phyloP scores from a whole-genome alignment of 2,888 invertebrate species.

The Orthosia gracilis region DNA sequence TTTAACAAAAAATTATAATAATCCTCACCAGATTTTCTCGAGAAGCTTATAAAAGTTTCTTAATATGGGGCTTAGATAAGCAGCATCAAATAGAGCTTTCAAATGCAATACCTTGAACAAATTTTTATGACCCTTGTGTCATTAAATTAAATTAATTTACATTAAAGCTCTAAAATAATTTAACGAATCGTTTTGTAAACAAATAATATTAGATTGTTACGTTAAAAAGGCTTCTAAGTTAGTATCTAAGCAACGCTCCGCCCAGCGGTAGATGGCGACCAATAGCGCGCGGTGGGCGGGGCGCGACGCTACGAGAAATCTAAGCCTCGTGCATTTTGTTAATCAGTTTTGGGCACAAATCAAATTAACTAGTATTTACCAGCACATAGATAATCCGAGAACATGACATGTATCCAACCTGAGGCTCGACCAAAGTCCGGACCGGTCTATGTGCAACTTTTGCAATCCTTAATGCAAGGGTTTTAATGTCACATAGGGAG shows the following conservation, averaged over 20 bases:
- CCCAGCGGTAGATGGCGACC: constrained; percentile 84
- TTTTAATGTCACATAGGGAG: constrained; percentile 83
- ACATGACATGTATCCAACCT: constrained; percentile 13
- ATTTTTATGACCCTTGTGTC: background rate
- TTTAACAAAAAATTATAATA: too few relatives aligned
- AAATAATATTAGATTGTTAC: constrained; percentile 70
- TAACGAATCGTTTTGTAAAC: constrained; percentile 44
- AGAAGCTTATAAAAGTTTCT: background rate
- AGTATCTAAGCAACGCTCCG: constrained; percentile 88
- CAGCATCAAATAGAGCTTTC: background rate
- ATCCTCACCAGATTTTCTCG: too few relatives aligned
- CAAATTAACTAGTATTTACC: constrained; percentile 34
- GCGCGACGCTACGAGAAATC: constrained; percentile 81
- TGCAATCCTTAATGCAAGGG: constrained; percentile 77
- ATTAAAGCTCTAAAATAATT: constrained; percentile 32
- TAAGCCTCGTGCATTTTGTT: constrained; percentile 74
- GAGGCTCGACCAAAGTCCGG: constrained; percentile 37
- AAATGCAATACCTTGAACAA: background rate
- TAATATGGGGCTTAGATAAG: background rate
- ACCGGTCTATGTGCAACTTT: constrained; percentile 74
- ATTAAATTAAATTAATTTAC: constrained; percentile 20
- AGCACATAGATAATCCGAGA: constrained; percentile 18
- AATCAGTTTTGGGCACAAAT: constrained; percentile 62
- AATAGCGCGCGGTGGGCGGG: constrained; percentile 87
- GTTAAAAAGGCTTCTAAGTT: constrained; percentile 84